Evolutionary conservation across 2,113 vertebrate species (phyloP).

Genomic region (Crotalus tigris): DNA sequence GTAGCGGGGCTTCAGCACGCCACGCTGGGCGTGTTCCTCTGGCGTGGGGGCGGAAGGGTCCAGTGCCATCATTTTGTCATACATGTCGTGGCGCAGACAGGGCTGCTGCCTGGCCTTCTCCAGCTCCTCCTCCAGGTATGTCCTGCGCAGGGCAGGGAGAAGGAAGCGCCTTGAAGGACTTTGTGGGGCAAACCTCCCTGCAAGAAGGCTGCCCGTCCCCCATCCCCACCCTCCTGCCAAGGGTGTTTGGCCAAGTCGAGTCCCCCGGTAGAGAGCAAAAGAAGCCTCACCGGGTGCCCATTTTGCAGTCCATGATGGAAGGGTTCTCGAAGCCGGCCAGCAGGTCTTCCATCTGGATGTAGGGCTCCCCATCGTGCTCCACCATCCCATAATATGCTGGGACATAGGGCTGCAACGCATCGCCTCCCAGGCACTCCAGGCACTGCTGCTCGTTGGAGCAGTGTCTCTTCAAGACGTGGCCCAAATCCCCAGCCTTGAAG

Average conservation of each 20-base stretch:
- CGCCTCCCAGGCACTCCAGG: constrained; percentile 78
- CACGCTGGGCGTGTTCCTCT: constrained; percentile 78
- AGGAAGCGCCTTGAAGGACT: neutral
- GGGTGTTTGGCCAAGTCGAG: accelerated
- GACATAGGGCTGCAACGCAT: constrained; percentile 76
- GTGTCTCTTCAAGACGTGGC: constrained; percentile 82
- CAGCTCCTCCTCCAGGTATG: constrained; percentile 88
- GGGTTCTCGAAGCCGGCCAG: constrained; percentile 82
- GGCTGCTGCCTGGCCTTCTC: constrained; percentile 81
- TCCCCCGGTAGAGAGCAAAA: neutral
- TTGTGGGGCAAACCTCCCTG: neutral
- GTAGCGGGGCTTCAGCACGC: constrained; percentile 84
- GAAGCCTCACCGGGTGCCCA: constrained; percentile 82
- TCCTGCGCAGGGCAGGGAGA: constrained; percentile 59
- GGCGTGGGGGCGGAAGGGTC: constrained; percentile 81
- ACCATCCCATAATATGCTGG: constrained; percentile 82
- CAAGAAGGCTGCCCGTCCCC: neutral
- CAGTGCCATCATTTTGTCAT: constrained; percentile 89
- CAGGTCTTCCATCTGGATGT: constrained; percentile 89
- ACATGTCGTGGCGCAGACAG: constrained; percentile 84
- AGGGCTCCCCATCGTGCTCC: constrained; percentile 77
- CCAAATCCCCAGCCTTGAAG: constrained; percentile 83
- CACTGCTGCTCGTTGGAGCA: constrained; percentile 83
- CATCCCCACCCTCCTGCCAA: neutral
- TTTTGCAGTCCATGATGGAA: constrained; percentile 94